Base-by-base conservation (phyloP, 2,888 invertebrate genomes). In the Graphium colonna region DNA sequence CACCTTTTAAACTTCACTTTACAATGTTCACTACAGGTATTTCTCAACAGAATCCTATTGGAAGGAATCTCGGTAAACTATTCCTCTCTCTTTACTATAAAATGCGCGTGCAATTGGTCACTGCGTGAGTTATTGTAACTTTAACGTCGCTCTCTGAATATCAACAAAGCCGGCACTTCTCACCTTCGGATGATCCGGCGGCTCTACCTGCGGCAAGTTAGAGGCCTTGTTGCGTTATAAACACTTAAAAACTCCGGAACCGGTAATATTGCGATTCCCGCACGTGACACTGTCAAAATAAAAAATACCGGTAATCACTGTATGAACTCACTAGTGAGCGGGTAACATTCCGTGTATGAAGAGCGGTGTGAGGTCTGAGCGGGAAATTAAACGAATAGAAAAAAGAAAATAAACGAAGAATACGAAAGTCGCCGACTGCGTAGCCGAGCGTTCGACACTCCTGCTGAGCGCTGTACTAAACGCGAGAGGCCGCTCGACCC, bases 391-490 rank as follows among this genome's bases (percentile, higher is more conserved):
- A 89, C 79, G 86, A 88, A 89, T 86, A 87, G 81, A 88, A 89
- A 21, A 36, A 88, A 87, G 85, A 89, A 89, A 89, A 88, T 86
- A 89, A 89, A 87, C 83, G 87, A 89, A 88, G 83, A 87, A 89
- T 83, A 85, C 79, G 67, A 86, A 89, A 84, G 78, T 83, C 76
- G 85, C 79, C 83, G 85, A 81, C 82, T 78, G 79, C 75, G 62
- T 79, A 87, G 82, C 79, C 89, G 86, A 75, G 89, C 90, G 89
- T 85, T 80, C 90, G 87, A 80, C 87, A 83, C 89, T 88, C 87
- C 79, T 82, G 85, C 86, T 89, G 88, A 88, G 84, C 88, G 86
- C 80, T 86, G 82, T 88, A 89, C 89, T 88, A 87, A 87, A 83
- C 83, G 85, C 79, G 79, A 82, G 82, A 83, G 77, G 83, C 84